Evolutionary conservation across 2,797 vertebrate genomes (phyloP).

Genomic region (Tympanoctomys barrerae): DNA sequence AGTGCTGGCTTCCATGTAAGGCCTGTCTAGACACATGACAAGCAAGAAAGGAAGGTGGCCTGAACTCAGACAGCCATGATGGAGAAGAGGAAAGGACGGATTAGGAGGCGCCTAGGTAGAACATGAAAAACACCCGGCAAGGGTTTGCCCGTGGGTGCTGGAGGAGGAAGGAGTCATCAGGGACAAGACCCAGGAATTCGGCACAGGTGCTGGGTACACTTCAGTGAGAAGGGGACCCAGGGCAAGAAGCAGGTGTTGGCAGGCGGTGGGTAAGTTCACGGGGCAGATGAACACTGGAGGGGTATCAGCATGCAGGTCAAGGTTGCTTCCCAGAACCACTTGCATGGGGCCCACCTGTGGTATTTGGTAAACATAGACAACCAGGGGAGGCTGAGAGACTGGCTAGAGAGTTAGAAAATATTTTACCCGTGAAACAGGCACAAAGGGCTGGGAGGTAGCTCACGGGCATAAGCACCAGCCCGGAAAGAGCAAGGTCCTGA

Average conservation of each 20-base stretch:
- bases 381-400: not conserved
- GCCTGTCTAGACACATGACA: not conserved
- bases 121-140: not conserved
- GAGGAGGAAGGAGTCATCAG: not conserved
- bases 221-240: not conserved
- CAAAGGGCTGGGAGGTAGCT: not conserved
- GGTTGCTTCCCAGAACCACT: not conserved
- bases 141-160: not conserved
- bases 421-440: conserved; percentile 67
- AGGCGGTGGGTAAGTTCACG: not conserved
- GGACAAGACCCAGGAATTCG: not conserved
- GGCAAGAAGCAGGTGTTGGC: not conserved
- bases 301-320: not conserved
- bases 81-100: not conserved
- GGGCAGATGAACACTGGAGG: not conserved
- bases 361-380: not conserved
- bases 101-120: not conserved
- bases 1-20: not conserved
- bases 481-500: no score
- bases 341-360: not conserved
- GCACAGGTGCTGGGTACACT: not conserved
- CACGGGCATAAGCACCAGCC: no score
- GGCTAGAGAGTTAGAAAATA: not conserved
- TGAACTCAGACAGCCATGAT: not conserved
- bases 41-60: not conserved